Evolutionary conservation across 2,797 vertebrate genomes (phyloP).

Genomic region (Rhodeus uyekii): DNA sequence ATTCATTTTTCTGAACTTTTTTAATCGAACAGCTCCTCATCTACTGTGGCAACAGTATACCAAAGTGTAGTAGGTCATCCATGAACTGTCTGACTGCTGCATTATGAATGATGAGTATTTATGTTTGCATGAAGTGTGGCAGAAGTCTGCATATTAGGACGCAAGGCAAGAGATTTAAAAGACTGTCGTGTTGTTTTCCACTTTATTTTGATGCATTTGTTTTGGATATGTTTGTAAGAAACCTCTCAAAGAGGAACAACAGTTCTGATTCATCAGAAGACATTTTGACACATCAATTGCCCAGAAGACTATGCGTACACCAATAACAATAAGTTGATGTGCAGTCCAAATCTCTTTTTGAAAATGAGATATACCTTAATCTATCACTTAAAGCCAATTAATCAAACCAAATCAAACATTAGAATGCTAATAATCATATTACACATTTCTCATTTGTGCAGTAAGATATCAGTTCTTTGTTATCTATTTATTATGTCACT

Average conservation of each 20-base stretch:
- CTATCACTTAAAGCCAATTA: too few relatives aligned
- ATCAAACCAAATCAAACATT: too few relatives aligned
- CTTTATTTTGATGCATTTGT: too few relatives aligned
- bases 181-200: background rate
- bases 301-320: background rate
- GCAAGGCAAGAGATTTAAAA: background rate
- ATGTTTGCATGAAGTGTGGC: background rate
- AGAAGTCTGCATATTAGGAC: background rate
- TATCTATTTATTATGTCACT: background rate
- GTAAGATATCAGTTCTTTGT: background rate
- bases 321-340: background rate
- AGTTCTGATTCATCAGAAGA: too few relatives aligned
- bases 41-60: background rate
- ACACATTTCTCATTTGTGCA: background rate
- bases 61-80: background rate
- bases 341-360: background rate
- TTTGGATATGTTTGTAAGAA: background rate
- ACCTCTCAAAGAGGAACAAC: background rate
- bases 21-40: background rate
- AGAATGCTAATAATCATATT: background rate
- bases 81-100: background rate
- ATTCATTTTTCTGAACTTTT: background rate
- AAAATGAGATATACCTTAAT: background rate
- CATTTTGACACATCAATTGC: too few relatives aligned
- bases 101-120: background rate